Evolutionary conservation across 53 echinoderm and acorn worm genomes (phyloP).

Genomic region (Pentamera pediparva): DNA sequence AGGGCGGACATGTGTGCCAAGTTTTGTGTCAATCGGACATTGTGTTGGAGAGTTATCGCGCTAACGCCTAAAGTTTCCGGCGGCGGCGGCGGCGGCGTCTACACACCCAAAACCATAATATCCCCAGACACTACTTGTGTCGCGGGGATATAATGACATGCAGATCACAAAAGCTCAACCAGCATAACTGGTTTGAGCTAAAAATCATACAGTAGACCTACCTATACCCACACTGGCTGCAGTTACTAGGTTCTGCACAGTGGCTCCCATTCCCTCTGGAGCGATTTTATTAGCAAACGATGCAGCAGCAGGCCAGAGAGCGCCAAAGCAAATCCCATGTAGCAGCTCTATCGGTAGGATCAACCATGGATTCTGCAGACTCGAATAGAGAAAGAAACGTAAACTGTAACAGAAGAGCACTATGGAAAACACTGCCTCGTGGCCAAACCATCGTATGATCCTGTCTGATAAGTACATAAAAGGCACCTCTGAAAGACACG

Average conservation of each 20-base stretch:
- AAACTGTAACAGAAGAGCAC: constrained; percentile 57
- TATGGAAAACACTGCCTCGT: constrained; percentile 55
- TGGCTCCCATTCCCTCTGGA: constrained; percentile 61
- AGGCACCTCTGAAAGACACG: constrained; percentile 75
- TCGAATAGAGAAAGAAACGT: constrained; percentile 52
- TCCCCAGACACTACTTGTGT: no score
- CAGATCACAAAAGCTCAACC: no score
- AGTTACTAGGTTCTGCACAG: constrained; percentile 45
- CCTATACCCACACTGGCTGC: constrained; percentile 52
- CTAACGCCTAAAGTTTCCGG: no score
- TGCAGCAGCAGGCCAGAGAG: constrained; percentile 57
- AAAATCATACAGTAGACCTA: constrained; percentile 29
- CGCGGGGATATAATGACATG: no score
- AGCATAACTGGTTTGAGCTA: no score
- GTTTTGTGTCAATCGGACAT: no score
- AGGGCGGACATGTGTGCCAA: no score
- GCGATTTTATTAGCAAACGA: constrained; percentile 48
- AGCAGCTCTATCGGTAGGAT: constrained; percentile 63
- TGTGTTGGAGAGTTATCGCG: no score
- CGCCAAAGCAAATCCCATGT: constrained; percentile 70
- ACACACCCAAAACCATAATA: no score
- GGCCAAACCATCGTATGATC: constrained; percentile 63
- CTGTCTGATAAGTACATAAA: constrained; percentile 73
- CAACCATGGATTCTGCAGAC: constrained; percentile 60
- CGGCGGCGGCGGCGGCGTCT: no score